A percentile compares a stretch with the other conserved stretches of the same genome.
Evolutionary conservation across 2,888 invertebrate genomes (phyloP).

Genomic region (Agriopis marginaria): DNA sequence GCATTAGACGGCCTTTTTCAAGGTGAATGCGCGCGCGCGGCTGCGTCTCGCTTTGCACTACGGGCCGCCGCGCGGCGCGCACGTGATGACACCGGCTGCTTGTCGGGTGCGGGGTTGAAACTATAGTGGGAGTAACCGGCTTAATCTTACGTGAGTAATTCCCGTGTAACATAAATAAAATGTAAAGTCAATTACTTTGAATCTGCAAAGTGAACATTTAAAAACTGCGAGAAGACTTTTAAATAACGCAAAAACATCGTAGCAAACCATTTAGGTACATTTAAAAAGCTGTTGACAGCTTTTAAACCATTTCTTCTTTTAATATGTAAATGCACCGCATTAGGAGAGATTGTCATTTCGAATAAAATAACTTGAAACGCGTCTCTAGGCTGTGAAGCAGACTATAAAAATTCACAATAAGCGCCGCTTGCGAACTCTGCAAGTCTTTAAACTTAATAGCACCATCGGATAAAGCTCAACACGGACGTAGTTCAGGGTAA

Average conservation of each 20-base stretch:
- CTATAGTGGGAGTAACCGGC: too few species aligned
- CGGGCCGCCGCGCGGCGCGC: too few species aligned
- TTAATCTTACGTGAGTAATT: too few species aligned
- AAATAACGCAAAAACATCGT: neutral
- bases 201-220: neutral
- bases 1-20: too few species aligned
- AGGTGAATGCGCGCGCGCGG: too few species aligned
- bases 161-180: too few species aligned
- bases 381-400: slow-evolving; percentile 28
- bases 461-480: slow-evolving; percentile 35
- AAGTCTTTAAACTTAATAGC: slow-evolving; percentile 53
- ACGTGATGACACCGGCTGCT: too few species aligned
- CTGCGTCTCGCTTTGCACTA: too few species aligned
- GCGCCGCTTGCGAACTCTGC: slow-evolving; percentile 46
- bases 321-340: slow-evolving; percentile 30
- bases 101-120: too few species aligned
- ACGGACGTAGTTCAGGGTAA: neutral
- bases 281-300: slow-evolving; percentile 14
- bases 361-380: slow-evolving; percentile 27
- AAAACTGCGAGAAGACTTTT: too few species aligned
- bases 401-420: slow-evolving; percentile 54
- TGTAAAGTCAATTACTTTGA: neutral
- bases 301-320: slow-evolving; percentile 20
- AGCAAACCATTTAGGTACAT: neutral
- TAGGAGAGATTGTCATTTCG: slow-evolving; percentile 27